Base-by-base conservation (phyloP, 2,113 vertebrate species). In the Ranitomeya variabilis region DNA sequence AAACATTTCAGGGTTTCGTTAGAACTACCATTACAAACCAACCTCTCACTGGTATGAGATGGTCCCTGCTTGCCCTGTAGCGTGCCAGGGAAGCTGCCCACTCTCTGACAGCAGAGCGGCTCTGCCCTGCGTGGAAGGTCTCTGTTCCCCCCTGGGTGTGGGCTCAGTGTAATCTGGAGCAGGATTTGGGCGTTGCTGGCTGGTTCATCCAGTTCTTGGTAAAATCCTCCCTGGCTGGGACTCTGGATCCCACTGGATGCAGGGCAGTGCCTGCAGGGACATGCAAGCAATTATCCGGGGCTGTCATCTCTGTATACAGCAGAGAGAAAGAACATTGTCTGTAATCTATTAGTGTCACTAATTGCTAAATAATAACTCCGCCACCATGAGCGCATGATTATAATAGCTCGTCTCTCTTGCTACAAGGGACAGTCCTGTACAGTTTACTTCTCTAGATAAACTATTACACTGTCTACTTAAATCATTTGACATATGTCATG, bases 271-370 rank as follows among this genome's bases (percentile, higher is more conserved):
- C 87, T 85, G 87, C 87, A 85, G 74, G 81, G 69, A 89, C 87
- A 64, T 85, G 87, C 71, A 85, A 45, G 64, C 71, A 85, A 89
- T 89, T 89, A 89, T 67, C 71, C 82, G 11, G 59, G 45, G 64
- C 87, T 89, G 87, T 89, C 87, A 89, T 84, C 71, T 66, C 73
- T 59, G 62, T 83, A 79, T 83, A 79, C 87, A 89, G 69, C 67
- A 64, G 37, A 57, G 80, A 23, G 80, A 45, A 45, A 69, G 81
- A 89, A 85, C 81, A 85, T 64, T 60, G 87, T 79, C 87, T 66
- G 83, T 88, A 88, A 89, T 85, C 87, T 89, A 89, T 89, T 89
- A 89, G 87, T 85, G 81, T 85, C 81, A 79, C 87, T 89, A 89
- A 89, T 89, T 89, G 87, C 73, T 89, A 89, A 84, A 89, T 89